A percentile compares a stretch with the other conserved stretches of the same genome.
Evolutionary conservation across 2,888 invertebrate genomes (phyloP).

Genomic region (Lucinisca nassula): DNA sequence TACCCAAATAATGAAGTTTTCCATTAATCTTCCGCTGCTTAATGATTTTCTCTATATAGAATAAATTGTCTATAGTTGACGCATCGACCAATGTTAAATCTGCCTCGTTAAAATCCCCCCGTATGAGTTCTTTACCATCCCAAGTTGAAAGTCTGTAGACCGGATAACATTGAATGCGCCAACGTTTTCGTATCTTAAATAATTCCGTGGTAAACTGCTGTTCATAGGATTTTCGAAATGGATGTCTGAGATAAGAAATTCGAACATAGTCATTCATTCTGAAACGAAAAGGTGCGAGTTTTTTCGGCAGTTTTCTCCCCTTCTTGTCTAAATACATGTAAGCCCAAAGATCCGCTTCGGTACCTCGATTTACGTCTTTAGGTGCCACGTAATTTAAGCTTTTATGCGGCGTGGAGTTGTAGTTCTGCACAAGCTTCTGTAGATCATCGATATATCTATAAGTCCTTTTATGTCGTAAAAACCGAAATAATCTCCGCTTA

Average conservation of each 20-base stretch:
- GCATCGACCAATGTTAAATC: slow-evolving; percentile 49
- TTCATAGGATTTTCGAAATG: slow-evolving; percentile 31
- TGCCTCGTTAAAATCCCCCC: slow-evolving; percentile 34
- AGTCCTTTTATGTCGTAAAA: not conserved
- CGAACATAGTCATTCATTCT: slow-evolving; percentile 10
- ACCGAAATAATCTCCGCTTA: not conserved
- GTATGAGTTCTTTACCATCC: slow-evolving; percentile 18
- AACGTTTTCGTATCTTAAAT: slow-evolving; percentile 27
- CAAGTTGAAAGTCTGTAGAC: slow-evolving; percentile 31
- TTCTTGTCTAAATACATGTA: slow-evolving; percentile 33
- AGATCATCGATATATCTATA: slow-evolving; percentile 53
- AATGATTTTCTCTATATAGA: slow-evolving; percentile 52
- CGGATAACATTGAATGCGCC: slow-evolving; percentile 38
- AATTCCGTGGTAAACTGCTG: slow-evolving; percentile 41
- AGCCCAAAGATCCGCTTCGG: slow-evolving; percentile 57
- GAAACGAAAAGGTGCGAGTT: not conserved
- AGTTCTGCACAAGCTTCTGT: slow-evolving; percentile 46
- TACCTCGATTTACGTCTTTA: slow-evolving; percentile 42
- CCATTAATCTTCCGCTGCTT: slow-evolving; percentile 21
- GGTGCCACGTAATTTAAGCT: slow-evolving; percentile 55
- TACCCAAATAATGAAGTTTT: slow-evolving; percentile 17
- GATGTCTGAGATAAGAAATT: slow-evolving; percentile 28
- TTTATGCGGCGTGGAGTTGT: slow-evolving; percentile 56
- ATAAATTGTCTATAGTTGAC: slow-evolving; percentile 30
- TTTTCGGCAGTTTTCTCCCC: not conserved